Conservation (phyloP, 2,113 vertebrate species). For the Carassius carassius region DNA sequence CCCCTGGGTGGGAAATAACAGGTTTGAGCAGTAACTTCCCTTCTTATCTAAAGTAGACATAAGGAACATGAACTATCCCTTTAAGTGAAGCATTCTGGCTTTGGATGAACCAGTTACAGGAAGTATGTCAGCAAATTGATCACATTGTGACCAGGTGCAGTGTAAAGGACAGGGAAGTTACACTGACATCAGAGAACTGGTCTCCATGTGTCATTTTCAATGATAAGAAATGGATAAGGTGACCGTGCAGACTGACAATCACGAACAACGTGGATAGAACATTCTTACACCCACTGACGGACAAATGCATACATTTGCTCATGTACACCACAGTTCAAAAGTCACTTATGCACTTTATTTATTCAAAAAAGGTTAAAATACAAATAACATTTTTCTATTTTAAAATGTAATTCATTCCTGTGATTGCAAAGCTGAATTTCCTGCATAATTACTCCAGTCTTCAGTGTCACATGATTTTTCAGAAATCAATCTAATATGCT, state of each 20-base stretch:
- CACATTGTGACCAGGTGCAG: neutral
- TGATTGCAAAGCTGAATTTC: neutral
- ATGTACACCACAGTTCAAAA: neutral
- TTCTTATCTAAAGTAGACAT: neutral
- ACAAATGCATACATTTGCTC: neutral
- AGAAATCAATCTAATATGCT: too few species aligned
- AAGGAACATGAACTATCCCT: neutral
- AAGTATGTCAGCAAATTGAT: slow-evolving; percentile 15
- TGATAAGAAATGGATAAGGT: slow-evolving; percentile 27
- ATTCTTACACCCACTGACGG: neutral
- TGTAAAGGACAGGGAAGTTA: slow-evolving; percentile 31
- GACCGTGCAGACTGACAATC: neutral
- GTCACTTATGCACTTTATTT: neutral
- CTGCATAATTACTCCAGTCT: neutral
- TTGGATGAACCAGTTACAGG: neutral
- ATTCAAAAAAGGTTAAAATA: neutral
- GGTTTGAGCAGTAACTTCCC: neutral
- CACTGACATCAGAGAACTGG: slow-evolving; percentile 4
- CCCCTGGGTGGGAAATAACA: neutral
- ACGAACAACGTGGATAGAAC: neutral
- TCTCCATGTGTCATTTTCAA: slow-evolving; percentile 39
- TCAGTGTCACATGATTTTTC: neutral
- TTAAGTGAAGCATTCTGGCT: neutral
- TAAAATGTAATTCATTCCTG: neutral
- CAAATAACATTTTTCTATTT: neutral